Conservation (phyloP, 1,140 invertebrate genomes). For the Melanaphis sacchari region DNA sequence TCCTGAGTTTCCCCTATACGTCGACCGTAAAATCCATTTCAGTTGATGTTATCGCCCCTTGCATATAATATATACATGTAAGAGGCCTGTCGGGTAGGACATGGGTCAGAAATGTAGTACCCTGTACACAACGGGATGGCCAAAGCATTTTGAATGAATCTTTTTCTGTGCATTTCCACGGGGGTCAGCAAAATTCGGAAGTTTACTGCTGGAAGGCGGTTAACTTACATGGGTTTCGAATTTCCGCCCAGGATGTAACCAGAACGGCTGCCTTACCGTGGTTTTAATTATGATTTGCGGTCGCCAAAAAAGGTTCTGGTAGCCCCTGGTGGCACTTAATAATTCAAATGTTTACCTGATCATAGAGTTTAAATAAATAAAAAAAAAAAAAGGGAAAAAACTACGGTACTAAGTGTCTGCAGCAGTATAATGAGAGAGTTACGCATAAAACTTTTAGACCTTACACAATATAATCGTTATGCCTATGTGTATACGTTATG, state of each 20-base stretch:
- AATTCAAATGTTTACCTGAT: conserved; percentile 38
- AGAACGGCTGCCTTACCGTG: background rate
- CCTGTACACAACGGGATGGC: background rate
- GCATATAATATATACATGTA: background rate
- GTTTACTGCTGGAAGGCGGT: background rate
- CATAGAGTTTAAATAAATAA: background rate
- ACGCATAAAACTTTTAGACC: background rate
- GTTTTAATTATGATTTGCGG: conserved; percentile 54
- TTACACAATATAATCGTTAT: background rate
- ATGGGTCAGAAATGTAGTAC: background rate
- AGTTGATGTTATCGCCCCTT: background rate
- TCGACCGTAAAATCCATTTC: conserved; percentile 41
- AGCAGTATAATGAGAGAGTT: background rate
- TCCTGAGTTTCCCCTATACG: background rate
- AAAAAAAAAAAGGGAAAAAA: conserved; percentile 6
- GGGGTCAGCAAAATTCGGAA: background rate
- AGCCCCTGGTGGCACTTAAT: conserved; percentile 23
- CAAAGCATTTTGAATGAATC: conserved; percentile 2
- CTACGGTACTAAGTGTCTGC: background rate
- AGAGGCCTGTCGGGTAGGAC: background rate
- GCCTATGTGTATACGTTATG: background rate
- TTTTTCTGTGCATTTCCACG: background rate
- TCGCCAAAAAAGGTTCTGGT: background rate
- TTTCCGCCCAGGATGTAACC: background rate
- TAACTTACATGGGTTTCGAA: background rate